These are phyloP conservation scores for Hydrochoerus hydrochaeris DNA, from an alignment of 2,113 vertebrate species.

Conservation along the genomic window DNA sequence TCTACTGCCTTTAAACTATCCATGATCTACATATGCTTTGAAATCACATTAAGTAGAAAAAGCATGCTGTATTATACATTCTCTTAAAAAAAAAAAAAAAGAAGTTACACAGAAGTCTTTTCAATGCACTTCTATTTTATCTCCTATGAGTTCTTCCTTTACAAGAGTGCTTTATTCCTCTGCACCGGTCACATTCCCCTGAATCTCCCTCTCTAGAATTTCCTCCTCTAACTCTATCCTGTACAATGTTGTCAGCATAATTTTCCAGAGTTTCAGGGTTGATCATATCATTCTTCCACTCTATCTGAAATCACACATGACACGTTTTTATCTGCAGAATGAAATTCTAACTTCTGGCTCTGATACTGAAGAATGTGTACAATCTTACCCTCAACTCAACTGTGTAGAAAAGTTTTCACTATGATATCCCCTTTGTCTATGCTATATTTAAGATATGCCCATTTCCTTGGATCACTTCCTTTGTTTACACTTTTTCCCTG, in stretches of 20 bases:
- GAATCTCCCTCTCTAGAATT: background rate
- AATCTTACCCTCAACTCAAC: background rate
- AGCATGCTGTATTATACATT: background rate
- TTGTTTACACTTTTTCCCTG: background rate
- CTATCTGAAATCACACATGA: conserved; percentile 46
- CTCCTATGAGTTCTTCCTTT: background rate
- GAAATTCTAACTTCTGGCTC: conserved; percentile 12
- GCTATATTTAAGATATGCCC: background rate
- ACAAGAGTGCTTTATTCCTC: background rate
- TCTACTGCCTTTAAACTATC: background rate
- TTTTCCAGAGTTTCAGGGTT: conserved; percentile 34
- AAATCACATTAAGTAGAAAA: background rate
- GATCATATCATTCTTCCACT: conserved; percentile 52
- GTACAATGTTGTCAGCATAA: conserved; percentile 27
- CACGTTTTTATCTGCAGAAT: conserved; percentile 36
- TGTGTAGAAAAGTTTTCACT: background rate
- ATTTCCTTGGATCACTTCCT: background rate
- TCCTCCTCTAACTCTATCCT: background rate
- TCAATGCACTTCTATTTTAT: background rate
- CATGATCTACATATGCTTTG: background rate
- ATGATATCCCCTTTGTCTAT: background rate
- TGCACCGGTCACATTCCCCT: background rate
- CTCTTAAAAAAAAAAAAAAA: background rate
- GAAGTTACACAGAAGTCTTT: background rate
- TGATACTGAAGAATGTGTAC: conserved; percentile 55